Evolutionary conservation across 2,888 invertebrate genomes (phyloP), one percentile per base, ranked within the genome.

Genomic region (Brassicogethes aeneus): DNA sequence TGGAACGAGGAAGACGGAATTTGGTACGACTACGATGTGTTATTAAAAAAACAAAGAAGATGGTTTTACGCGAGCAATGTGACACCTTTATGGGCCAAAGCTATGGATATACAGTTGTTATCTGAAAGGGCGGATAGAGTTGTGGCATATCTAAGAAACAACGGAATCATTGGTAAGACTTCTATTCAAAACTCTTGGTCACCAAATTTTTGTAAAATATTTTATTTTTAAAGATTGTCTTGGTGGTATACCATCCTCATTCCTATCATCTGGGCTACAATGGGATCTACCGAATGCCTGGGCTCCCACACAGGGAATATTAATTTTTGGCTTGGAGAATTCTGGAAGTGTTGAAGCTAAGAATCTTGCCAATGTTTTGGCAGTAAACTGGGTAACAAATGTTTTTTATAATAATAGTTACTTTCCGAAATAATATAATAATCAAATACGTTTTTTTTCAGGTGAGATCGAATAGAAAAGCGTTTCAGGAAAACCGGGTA

Each of bases 211-310:
- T n/a, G n/a, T n/a, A n/a, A n/a, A n/a, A n/a, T n/a, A n/a, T n/a
- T n/a, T n/a, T n/a, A n/a, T n/a, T n/a, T n/a, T n/a, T n/a, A n/a
- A 7, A 23, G 23, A 23, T 23, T 23, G 5, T 23, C 70, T 73
- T 15, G 85, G 84, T 1, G 85, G 86, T 3, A 72, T 84, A 16
- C 86, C 86, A 0, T 66, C 80, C 0, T 84, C 85, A 1, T 55
- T 32, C 12, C 3, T 12, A 12, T 5, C 10, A 15, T 77, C 79
- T 2, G 80, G 81, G 1, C 79, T 85, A 61, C 82, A 87, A 60
- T 84, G 87, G 87, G 86, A 87, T 61, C 81, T 77, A 56, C 85
- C 89, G 0, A 90, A 90, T 59, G 86, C 85, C 0, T 91, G 90
- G 90, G 82, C 90, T 0, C 90, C 90, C 2, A 73, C 85, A 34